These are phyloP conservation scores for Watersipora subatra DNA, from an alignment of 1,140 invertebrate genomes.

Conservation along the genomic window DNA sequence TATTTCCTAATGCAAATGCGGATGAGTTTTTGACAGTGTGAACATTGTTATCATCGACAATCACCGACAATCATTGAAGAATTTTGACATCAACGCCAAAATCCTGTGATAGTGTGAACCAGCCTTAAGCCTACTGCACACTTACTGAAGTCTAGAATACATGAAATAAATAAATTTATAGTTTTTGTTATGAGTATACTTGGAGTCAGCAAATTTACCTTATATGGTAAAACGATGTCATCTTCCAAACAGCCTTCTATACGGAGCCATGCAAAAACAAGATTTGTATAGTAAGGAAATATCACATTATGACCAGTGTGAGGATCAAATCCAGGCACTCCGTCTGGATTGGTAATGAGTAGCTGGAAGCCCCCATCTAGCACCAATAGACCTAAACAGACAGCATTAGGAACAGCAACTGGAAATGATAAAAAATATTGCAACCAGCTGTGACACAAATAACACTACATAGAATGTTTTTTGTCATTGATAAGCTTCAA, in stretches of 20 bases:
- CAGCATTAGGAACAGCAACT: neutral
- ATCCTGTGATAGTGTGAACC: too few relatives aligned
- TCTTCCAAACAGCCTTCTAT: neutral
- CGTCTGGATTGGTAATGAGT: neutral
- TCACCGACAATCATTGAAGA: too few relatives aligned
- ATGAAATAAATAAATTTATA: too few relatives aligned
- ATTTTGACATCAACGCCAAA: too few relatives aligned
- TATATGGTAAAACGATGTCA: neutral
- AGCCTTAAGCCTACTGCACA: too few relatives aligned
- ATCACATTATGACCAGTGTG: neutral
- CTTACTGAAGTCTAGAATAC: too few relatives aligned
- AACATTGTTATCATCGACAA: too few relatives aligned
- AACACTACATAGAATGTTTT: neutral
- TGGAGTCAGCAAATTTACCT: too few relatives aligned
- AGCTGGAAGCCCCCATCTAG: neutral
- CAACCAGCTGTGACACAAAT: neutral
- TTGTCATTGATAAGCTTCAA: too few relatives aligned
- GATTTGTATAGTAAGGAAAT: neutral
- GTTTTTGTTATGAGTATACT: too few relatives aligned
- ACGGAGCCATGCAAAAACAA: neutral
- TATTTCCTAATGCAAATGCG: too few relatives aligned
- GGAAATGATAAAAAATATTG: neutral
- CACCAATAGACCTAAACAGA: neutral
- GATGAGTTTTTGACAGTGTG: too few relatives aligned
- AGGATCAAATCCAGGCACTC: neutral